Evolutionary conservation across 2,888 invertebrate genomes (phyloP).

Genomic region (Nomada fabriciana): DNA sequence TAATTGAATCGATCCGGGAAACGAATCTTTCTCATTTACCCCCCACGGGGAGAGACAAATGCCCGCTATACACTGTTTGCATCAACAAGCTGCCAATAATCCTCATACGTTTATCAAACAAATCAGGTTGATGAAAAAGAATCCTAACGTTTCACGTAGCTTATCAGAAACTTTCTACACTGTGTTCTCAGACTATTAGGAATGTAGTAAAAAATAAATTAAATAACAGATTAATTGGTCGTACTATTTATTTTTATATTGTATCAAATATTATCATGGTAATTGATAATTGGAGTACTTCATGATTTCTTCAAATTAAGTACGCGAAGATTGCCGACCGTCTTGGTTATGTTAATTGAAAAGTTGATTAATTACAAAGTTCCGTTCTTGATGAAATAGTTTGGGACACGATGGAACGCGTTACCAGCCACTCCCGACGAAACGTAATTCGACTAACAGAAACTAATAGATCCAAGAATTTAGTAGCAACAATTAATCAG

Average conservation of each 20-base stretch:
- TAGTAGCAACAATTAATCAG: neutral
- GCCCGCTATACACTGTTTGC: slow-evolving; percentile 20
- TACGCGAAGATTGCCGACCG: neutral
- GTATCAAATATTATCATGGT: too few relatives aligned
- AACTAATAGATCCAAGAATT: slow-evolving; percentile 11
- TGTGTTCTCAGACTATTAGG: too few relatives aligned
- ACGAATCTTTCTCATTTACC: slow-evolving; percentile 41
- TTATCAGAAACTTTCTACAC: neutral
- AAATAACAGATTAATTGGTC: too few relatives aligned
- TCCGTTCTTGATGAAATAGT: slow-evolving; percentile 36
- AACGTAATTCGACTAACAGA: slow-evolving; percentile 7
- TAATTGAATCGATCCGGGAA: slow-evolving; percentile 72
- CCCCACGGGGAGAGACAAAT: slow-evolving; percentile 1
- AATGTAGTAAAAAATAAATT: too few relatives aligned
- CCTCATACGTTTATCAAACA: slow-evolving; percentile 12
- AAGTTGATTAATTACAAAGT: slow-evolving; percentile 48
- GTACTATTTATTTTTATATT: neutral
- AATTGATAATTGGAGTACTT: neutral
- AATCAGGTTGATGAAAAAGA: slow-evolving; percentile 25
- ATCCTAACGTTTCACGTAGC: neutral
- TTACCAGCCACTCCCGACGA: neutral
- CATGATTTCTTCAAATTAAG: neutral
- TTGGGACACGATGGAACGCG: slow-evolving; percentile 2
- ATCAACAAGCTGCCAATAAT: slow-evolving; percentile 53
- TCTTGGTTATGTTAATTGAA: slow-evolving; percentile 31